Evolutionary conservation across 2,888 invertebrate genomes (phyloP).

Genomic region (Sminthurinus aureus): DNA sequence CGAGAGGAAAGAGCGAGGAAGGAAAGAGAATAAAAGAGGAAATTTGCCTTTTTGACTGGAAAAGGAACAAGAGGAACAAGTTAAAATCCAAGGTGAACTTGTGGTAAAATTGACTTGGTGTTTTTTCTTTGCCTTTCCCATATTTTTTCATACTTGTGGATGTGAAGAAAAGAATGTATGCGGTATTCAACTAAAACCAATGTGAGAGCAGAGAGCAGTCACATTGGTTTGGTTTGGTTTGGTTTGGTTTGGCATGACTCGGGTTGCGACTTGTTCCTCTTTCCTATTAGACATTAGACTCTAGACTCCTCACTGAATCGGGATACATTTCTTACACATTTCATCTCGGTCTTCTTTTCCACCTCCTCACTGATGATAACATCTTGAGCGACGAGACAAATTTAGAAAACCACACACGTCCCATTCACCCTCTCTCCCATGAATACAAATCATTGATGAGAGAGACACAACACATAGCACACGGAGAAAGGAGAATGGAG

Average conservation of each 20-base stretch:
- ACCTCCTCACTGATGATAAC: not conserved
- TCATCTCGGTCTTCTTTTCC: too few relatives aligned
- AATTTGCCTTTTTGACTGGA: conserved; percentile 14
- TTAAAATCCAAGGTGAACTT: conserved; percentile 18
- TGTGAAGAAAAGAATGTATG: too few relatives aligned
- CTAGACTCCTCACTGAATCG: too few relatives aligned
- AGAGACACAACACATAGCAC: too few relatives aligned
- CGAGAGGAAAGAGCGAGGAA: not conserved
- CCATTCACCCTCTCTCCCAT: conserved; percentile 4
- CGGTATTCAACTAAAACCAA: too few relatives aligned
- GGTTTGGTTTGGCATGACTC: not conserved
- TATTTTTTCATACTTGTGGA: too few relatives aligned
- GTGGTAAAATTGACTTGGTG: not conserved
- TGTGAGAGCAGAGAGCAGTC: too few relatives aligned
- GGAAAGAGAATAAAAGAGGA: not conserved
- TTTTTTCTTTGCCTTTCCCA: not conserved
- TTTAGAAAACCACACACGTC: conserved; percentile 12
- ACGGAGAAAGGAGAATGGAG: not conserved
- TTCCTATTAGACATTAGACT: too few relatives aligned
- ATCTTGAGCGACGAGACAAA: conserved; percentile 16
- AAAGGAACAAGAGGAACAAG: not conserved
- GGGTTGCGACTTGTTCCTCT: not conserved
- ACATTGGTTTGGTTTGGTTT: too few relatives aligned
- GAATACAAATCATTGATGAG: conserved; percentile 11
- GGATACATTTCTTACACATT: too few relatives aligned